phyloP scores from a whole-genome alignment of 2,797 vertebrate genomes.

The Sebastolobus altivelis region DNA sequence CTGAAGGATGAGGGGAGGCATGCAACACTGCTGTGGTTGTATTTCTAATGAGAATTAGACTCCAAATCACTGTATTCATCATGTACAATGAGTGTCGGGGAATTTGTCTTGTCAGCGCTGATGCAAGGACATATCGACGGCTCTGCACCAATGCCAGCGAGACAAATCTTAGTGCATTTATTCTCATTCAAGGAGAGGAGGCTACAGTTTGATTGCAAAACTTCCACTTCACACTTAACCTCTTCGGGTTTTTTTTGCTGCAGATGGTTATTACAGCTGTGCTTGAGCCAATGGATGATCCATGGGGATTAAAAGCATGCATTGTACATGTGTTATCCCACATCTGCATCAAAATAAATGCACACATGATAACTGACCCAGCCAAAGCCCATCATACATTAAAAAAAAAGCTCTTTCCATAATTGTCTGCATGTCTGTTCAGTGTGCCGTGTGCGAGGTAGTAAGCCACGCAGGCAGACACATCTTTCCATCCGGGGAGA shows the following conservation, averaged over 20 bases:
- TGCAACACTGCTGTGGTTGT: slow-evolving; percentile 21
- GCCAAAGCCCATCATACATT: not conserved
- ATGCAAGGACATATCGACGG: slow-evolving; percentile 53
- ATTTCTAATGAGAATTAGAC: slow-evolving; percentile 49
- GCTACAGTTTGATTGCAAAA: slow-evolving; percentile 38
- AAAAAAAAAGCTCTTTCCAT: slow-evolving; percentile 39
- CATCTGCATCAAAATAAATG: slow-evolving; percentile 11
- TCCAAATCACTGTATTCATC: slow-evolving; percentile 36
- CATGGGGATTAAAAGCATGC: slow-evolving; percentile 15
- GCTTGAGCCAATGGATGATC: slow-evolving; percentile 3
- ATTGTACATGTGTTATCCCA: not conserved
- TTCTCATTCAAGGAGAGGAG: slow-evolving; percentile 31
- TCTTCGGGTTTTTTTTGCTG: not conserved
- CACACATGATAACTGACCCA: slow-evolving; percentile 5
- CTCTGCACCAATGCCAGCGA: slow-evolving; percentile 27
- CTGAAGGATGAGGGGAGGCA: slow-evolving; percentile 47
- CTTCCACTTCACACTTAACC: slow-evolving; percentile 20
- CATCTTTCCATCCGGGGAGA: slow-evolving; percentile 37
- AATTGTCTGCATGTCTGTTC: slow-evolving; percentile 44
- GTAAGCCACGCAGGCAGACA: slow-evolving; percentile 17
- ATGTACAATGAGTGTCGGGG: slow-evolving; percentile 30
- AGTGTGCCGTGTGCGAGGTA: slow-evolving; percentile 41
- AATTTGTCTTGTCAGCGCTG: slow-evolving; percentile 55
- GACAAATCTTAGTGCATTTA: slow-evolving; percentile 42
- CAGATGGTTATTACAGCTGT: slow-evolving; percentile 12